Percentiles rank a stretch among this genome's conserved stretches.
phyloP scores from a whole-genome alignment of 2,113 vertebrate genomes.

The Lampris incognitus region DNA sequence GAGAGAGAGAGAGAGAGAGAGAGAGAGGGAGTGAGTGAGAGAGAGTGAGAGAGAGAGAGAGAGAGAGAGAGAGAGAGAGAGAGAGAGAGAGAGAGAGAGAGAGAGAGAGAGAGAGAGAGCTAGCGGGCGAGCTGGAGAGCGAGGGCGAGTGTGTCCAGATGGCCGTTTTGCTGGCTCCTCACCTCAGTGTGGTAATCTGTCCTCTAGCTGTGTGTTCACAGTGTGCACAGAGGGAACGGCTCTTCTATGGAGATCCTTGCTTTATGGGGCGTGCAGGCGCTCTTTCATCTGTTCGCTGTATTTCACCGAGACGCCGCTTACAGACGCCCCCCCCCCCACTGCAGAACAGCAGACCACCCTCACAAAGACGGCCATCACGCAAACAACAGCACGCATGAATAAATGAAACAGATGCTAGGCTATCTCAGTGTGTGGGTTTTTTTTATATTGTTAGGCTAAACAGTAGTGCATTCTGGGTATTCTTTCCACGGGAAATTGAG shows the following conservation, averaged over 20 bases:
- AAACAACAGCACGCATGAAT: slow-evolving; percentile 54
- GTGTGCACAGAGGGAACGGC: slow-evolving; percentile 69
- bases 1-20: no score
- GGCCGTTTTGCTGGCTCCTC: slow-evolving; percentile 59
- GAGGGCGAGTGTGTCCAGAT: slow-evolving; percentile 68
- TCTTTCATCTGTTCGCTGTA: slow-evolving; percentile 72
- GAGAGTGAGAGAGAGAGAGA: slow-evolving; percentile 22
- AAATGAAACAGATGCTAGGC: slow-evolving; percentile 63
- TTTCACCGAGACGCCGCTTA: slow-evolving; percentile 35
- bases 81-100: slow-evolving; percentile 27
- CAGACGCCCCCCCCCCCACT: slow-evolving; percentile 35
- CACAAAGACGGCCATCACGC: slow-evolving; percentile 57
- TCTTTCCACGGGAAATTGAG: slow-evolving; percentile 31
- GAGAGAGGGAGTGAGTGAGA: no score
- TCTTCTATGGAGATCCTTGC: slow-evolving; percentile 66
- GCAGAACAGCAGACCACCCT: slow-evolving; percentile 49
- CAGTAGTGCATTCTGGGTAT: slow-evolving; percentile 32
- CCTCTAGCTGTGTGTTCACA: slow-evolving; percentile 70
- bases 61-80: slow-evolving; percentile 15
- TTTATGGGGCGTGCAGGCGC: slow-evolving; percentile 77
- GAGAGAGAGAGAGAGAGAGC: slow-evolving; percentile 55
- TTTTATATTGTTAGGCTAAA: slow-evolving; percentile 27
- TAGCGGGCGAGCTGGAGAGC: slow-evolving; percentile 23
- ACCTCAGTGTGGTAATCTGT: slow-evolving; percentile 70
- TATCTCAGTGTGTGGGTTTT: slow-evolving; percentile 27